phyloP scores from a whole-genome alignment of 2,113 vertebrate species.

The Trogon surrucura region DNA sequence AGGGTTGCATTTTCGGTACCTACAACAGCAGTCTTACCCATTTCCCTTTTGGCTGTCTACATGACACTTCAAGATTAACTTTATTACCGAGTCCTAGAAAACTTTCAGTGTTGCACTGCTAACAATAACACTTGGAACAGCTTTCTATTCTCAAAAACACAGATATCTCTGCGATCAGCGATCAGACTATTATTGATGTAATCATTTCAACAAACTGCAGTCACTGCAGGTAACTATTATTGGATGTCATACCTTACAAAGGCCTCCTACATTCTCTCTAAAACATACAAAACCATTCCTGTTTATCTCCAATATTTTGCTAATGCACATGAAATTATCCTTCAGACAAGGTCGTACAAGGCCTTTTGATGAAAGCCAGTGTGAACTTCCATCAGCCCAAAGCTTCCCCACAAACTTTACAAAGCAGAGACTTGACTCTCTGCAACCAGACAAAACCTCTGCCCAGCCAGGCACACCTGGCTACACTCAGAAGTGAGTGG shows the following conservation, averaged over 20 bases:
- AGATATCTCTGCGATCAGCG: neutral
- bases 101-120: neutral
- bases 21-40: neutral
- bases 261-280: neutral
- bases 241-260: neutral
- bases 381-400: neutral
- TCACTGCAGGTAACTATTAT: neutral
- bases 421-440: neutral
- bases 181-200: neutral
- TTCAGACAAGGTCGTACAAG: neutral
- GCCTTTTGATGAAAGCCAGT: neutral
- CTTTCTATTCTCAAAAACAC: neutral
- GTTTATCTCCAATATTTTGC: neutral
- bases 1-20: neutral
- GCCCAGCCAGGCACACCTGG: too few species aligned
- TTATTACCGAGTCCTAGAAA: neutral
- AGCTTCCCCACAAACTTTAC: neutral
- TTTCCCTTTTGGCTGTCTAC: neutral
- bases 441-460: neutral
- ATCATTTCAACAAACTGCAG: neutral
- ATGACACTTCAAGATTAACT: neutral
- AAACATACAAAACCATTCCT: neutral
- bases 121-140: neutral
- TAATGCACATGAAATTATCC: fast-evolving
- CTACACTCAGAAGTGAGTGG: neutral